Evolutionary conservation across 2,113 vertebrate species (phyloP).

Genomic region (Bothrops jararaca): DNA sequence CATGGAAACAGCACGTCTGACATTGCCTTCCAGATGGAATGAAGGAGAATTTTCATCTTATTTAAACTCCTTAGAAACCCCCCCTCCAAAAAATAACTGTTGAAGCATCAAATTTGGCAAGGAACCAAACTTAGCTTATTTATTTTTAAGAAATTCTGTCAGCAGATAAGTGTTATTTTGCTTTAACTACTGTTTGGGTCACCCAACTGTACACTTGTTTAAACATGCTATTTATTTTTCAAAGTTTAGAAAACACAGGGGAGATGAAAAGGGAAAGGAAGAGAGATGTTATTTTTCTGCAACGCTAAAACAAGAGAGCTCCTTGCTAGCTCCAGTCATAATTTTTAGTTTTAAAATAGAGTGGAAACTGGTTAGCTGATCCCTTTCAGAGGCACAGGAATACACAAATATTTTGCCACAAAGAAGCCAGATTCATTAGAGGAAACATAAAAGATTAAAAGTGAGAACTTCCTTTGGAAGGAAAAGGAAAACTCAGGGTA

Average conservation of each 20-base stretch:
- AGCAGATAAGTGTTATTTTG: slow-evolving; percentile 43
- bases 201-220: slow-evolving; percentile 15
- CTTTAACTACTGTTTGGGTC: slow-evolving; percentile 28
- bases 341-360: background rate
- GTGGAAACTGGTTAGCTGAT: slow-evolving; percentile 37
- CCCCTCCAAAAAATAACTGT: slow-evolving; percentile 36
- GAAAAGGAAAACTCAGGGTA: background rate
- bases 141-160: slow-evolving; percentile 45
- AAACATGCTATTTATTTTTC: slow-evolving; percentile 61
- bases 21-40: slow-evolving; percentile 24
- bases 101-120: slow-evolving; percentile 30
- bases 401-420: slow-evolving; percentile 30
- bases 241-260: slow-evolving; percentile 53
- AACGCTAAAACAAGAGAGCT: slow-evolving; percentile 47
- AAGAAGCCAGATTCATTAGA: background rate
- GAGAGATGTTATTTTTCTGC: slow-evolving; percentile 47
- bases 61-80: slow-evolving; percentile 38
- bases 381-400: slow-evolving; percentile 41
- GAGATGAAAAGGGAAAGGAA: slow-evolving; percentile 38
- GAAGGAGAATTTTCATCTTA: slow-evolving; percentile 30
- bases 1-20: background rate
- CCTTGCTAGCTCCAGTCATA: slow-evolving; percentile 1
- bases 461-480: background rate
- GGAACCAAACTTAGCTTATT: slow-evolving; percentile 54
- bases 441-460: background rate